Evolutionary conservation across 1,140 invertebrate genomes (phyloP), one percentile per base, ranked within the genome.

Genomic region (Cardiocondyla obscurior): DNA sequence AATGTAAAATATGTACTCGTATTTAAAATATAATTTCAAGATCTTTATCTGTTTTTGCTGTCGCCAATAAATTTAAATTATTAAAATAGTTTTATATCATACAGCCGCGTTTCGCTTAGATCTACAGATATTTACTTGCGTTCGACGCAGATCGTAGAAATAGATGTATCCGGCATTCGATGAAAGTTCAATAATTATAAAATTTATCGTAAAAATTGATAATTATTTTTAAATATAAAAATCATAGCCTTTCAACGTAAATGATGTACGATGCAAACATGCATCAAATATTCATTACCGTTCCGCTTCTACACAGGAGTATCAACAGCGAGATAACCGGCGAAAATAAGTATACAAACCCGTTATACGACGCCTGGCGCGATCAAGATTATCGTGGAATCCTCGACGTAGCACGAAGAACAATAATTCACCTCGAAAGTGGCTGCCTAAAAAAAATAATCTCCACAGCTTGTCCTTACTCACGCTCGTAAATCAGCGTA

Each of bases 381-480:
- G 74, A 79, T 67, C 74, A 77, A 77, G 74, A 77, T 77, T 77
- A 77, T 25, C 74, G 74, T 42, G 19, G 62, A 67, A 67, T 79
- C 62, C 62, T 79, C 62, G 74, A 79, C 62, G 53, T 53, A 22
- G 57, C 57, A 53, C 79, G 81, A 83, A 36, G 73, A 58, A 84
- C 85, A 49, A 86, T 87, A 86, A 87, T 86, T 87, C 85, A 86
- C 85, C 51, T 14, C 49, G 85, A 79, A 87, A 87, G 72, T 83
- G 51, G 85, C 73, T 85, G 36, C 60, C 81, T 79, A 84, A 84
- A 86, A n/a, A 86, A 79, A 86, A 82, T 58, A 86, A 87, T 86
- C 85, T 86, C 84, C 42, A 42, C 85, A 58, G 85, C 81, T 86
- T 86, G 85, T 87, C 67, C 73, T 53, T 69, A 77, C 36, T 65